phyloP scores from a whole-genome alignment of 2,888 invertebrate species.

The Ceratothoa steindachneri region DNA sequence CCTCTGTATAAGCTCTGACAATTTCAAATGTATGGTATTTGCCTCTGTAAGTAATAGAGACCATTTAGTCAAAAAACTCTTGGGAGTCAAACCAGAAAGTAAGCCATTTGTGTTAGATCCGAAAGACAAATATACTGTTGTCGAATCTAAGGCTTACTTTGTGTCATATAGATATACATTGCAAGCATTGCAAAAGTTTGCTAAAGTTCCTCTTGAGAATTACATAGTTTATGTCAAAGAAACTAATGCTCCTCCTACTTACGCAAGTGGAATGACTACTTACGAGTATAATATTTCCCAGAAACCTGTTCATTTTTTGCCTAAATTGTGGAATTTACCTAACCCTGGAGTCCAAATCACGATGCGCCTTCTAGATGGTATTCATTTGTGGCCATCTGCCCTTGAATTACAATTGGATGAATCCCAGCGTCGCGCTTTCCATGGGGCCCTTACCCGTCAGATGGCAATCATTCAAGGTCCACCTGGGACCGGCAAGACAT shows the following conservation, averaged over 20 bases:
- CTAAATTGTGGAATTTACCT: conserved; percentile 15
- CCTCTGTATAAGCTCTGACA: conserved; percentile 43
- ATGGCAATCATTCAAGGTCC: conserved; percentile 72
- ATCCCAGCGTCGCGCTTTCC: conserved; percentile 65
- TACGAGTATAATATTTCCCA: conserved; percentile 33
- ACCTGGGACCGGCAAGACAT: conserved; percentile 59
- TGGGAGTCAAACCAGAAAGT: conserved; percentile 35
- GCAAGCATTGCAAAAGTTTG: conserved; percentile 52
- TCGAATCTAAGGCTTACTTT: conserved; percentile 56
- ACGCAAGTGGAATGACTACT: conserved; percentile 47
- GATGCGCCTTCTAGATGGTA: conserved; percentile 33
- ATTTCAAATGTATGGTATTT: conserved; percentile 34
- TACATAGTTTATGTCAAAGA: conserved; percentile 49
- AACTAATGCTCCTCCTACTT: conserved; percentile 29
- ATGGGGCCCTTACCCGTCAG: conserved; percentile 65
- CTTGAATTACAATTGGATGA: conserved; percentile 60
- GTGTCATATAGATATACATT: conserved; percentile 56
- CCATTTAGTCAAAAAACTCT: conserved; percentile 13
- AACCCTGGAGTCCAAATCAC: conserved; percentile 16
- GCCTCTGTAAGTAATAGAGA: conserved; percentile 30
- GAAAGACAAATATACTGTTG: conserved; percentile 50
- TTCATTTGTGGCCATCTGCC: conserved; percentile 56
- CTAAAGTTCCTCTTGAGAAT: conserved; percentile 50
- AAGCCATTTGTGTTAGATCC: conserved; percentile 19
- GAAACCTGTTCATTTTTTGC: neutral